A percentile compares a stretch with the other conserved stretches of the same genome.
Conservation (phyloP, 2,797 vertebrate genomes). For the Takifugu ocellatus region DNA sequence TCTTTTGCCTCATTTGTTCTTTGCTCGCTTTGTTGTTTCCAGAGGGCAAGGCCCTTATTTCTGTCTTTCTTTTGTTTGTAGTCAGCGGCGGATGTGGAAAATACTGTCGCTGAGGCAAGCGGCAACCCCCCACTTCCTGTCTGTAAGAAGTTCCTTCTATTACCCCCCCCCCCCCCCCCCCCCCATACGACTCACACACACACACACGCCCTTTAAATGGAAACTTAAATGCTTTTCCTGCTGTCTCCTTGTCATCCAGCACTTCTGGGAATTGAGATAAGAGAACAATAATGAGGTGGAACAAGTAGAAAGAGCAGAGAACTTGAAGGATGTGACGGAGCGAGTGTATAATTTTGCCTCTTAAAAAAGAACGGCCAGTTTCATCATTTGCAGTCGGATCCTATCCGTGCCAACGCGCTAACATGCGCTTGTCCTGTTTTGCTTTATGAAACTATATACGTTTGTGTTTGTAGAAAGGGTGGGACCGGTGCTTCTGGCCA, state of each 20-base stretch:
- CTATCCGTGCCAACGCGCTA: too few relatives aligned
- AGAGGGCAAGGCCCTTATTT: conserved; percentile 54
- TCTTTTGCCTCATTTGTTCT: conserved; percentile 13
- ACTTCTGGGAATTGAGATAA: conserved; percentile 54
- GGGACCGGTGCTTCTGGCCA: neutral
- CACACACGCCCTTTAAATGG: conserved; percentile 52
- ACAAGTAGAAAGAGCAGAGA: conserved; percentile 12
- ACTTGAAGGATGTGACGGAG: conserved; percentile 1
- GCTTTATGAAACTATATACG: too few relatives aligned
- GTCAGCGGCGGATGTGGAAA: conserved; percentile 79
- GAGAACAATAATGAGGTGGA: conserved; percentile 12
- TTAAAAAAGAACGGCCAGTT: too few relatives aligned
- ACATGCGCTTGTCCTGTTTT: too few relatives aligned
- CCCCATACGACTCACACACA: conserved; percentile 7
- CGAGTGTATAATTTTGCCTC: too few relatives aligned
- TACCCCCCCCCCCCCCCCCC: conserved; percentile 83
- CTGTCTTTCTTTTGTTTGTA: conserved; percentile 67
- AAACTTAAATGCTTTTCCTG: conserved; percentile 62
- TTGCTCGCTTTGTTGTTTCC: conserved; percentile 47
- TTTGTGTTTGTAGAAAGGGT: too few relatives aligned
- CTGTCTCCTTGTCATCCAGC: conserved; percentile 49
- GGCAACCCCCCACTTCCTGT: conserved; percentile 87
- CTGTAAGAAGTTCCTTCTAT: conserved; percentile 87
- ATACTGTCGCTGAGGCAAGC: conserved; percentile 77
- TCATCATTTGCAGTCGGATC: too few relatives aligned